Evolutionary conservation across 2,888 invertebrate species (phyloP).

Genomic region (Eutolmus rufibarbis): DNA sequence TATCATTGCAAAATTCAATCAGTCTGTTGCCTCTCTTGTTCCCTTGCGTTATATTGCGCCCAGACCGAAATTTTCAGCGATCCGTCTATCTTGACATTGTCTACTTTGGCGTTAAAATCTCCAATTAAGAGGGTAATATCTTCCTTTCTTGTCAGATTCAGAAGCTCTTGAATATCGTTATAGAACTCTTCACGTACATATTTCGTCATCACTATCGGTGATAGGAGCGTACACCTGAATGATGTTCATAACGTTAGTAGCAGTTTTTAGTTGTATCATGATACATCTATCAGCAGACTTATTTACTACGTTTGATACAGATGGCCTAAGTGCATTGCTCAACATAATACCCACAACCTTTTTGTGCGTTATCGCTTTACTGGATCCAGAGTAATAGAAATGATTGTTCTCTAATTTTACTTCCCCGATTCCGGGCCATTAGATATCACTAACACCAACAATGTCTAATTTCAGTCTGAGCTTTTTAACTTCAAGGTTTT

Average conservation of each 20-base stretch:
- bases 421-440: background rate
- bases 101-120: too few relatives aligned
- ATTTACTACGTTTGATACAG: background rate
- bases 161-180: too few relatives aligned
- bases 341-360: too few relatives aligned
- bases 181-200: background rate
- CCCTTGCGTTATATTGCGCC: too few relatives aligned
- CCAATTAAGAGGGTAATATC: too few relatives aligned
- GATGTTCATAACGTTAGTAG: background rate
- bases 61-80: too few relatives aligned
- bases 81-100: too few relatives aligned
- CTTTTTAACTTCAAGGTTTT: background rate
- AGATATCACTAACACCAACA: background rate
- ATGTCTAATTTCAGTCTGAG: background rate
- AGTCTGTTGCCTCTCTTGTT: too few relatives aligned
- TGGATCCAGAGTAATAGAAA: background rate
- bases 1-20: too few relatives aligned
- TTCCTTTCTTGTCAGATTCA: too few relatives aligned
- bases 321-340: background rate
- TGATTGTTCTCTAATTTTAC: background rate
- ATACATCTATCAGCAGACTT: background rate
- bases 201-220: background rate
- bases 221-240: background rate
- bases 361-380: too few relatives aligned
- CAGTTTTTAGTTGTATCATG: background rate